A percentile compares a stretch with the other conserved stretches of the same genome.
These are phyloP conservation scores for Pristionchus entomophagus DNA, from an alignment of 2,888 invertebrate species.

Conservation along the genomic window DNA sequence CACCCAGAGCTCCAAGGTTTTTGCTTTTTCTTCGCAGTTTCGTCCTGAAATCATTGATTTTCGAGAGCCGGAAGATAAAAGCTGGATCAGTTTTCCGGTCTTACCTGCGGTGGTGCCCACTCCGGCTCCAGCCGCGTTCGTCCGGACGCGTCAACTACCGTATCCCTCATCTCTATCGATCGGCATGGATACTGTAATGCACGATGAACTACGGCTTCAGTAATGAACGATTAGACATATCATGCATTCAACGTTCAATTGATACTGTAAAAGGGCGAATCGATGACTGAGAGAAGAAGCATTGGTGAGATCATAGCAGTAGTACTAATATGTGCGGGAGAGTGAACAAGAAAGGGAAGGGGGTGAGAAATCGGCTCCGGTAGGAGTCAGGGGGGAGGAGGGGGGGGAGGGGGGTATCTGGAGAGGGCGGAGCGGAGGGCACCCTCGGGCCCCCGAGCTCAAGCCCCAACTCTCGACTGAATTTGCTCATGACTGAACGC, in stretches of 20 bases:
- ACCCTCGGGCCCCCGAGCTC: not conserved
- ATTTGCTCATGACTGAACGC: conserved; percentile 42
- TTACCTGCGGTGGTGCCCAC: conserved; percentile 6
- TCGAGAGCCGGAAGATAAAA: not conserved
- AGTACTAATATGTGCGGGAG: conserved; percentile 43
- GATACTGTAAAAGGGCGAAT: too few relatives aligned
- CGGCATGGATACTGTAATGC: not conserved
- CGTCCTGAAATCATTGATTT: not conserved
- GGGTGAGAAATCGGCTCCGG: conserved; percentile 28
- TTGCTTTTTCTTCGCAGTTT: not conserved
- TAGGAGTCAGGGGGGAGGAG: conserved; percentile 7
- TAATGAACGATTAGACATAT: not conserved
- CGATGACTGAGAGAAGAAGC: not conserved
- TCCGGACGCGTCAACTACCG: conserved; percentile 39
- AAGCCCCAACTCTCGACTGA: not conserved
- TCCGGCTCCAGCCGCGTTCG: conserved; percentile 19
- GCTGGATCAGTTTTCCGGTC: not conserved
- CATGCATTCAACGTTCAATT: too few relatives aligned
- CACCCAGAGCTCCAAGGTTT: not conserved
- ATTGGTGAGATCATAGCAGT: not conserved
- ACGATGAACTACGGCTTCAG: too few relatives aligned
- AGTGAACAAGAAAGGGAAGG: conserved; percentile 21
- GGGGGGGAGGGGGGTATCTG: not conserved
- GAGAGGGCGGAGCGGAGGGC: not conserved
- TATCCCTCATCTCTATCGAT: conserved; percentile 32